Evolutionary conservation across 2,888 invertebrate genomes (phyloP).

Genomic region (Stenoptilia bipunctidactyla): DNA sequence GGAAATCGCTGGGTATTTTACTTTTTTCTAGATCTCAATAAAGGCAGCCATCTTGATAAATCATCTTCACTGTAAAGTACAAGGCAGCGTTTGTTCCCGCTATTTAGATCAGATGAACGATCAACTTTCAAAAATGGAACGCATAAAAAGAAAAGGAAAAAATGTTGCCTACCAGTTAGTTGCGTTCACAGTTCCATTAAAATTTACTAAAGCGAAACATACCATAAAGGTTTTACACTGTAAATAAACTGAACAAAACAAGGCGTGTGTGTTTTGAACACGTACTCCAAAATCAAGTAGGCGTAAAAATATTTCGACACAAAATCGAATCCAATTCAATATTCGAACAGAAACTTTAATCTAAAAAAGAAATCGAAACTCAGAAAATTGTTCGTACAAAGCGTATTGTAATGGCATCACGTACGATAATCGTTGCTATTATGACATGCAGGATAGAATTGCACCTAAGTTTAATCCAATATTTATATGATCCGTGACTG

Average conservation of each 20-base stretch:
- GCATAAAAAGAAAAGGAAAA: no score
- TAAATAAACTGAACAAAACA: slow-evolving; percentile 19
- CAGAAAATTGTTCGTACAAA: slow-evolving; percentile 45
- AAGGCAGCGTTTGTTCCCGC: no score
- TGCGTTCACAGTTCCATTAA: no score
- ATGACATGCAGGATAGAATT: slow-evolving; percentile 64
- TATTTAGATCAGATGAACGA: no score
- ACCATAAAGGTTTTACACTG: neutral
- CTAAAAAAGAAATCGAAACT: slow-evolving; percentile 55
- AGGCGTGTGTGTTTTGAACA: slow-evolving; percentile 17
- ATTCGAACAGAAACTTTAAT: slow-evolving; percentile 44
- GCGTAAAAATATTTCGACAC: slow-evolving; percentile 41
- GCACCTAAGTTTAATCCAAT: slow-evolving; percentile 69
- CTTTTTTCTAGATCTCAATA: slow-evolving; percentile 32
- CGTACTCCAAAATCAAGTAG: slow-evolving; percentile 35
- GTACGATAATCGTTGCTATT: slow-evolving; percentile 66
- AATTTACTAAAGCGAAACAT: slow-evolving; percentile 1
- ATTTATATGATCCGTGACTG: slow-evolving; percentile 61
- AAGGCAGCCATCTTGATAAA: slow-evolving; percentile 18
- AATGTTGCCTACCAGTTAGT: no score
- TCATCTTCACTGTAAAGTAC: no score
- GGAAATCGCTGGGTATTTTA: slow-evolving; percentile 41
- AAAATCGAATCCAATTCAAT: slow-evolving; percentile 42
- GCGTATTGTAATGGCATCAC: slow-evolving; percentile 66
- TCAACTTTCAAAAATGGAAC: no score